These are phyloP conservation scores for Arrhopalites spinosus DNA, from an alignment of 2,888 invertebrate genomes.

Conservation along the genomic window DNA sequence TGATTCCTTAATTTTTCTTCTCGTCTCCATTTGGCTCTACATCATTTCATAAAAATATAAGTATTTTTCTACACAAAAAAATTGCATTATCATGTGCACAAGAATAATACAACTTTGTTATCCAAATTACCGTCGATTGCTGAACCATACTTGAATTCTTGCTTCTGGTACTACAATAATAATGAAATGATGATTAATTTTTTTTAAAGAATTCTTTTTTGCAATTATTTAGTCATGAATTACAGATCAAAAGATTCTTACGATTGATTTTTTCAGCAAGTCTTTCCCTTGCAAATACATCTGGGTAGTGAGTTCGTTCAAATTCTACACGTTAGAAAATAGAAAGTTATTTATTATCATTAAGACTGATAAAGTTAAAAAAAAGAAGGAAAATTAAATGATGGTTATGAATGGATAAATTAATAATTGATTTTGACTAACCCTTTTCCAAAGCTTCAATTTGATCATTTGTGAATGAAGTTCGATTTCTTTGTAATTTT, in stretches of 20 bases:
- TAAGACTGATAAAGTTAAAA: neutral
- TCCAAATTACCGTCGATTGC: neutral
- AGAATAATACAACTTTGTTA: too few species aligned
- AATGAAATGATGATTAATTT: neutral
- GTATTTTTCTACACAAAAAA: neutral
- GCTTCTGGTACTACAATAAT: constrained; percentile 98
- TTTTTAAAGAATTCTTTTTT: neutral
- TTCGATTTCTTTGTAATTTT: constrained; percentile 95
- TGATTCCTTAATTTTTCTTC: constrained; percentile 98
- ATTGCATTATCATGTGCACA: too few species aligned
- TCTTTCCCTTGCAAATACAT: constrained; percentile 94
- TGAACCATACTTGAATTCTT: constrained; percentile 92
- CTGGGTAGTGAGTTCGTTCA: constrained; percentile 95
- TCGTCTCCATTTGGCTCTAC: constrained; percentile 97
- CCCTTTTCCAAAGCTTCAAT: constrained; percentile 99
- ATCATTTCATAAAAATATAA: neutral
- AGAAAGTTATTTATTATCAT: neutral
- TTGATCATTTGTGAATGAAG: constrained; percentile 98
- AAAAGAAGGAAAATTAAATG: neutral
- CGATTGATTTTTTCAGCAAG: constrained; percentile 70
- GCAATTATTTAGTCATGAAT: neutral
- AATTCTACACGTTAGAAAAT: constrained; percentile 73
- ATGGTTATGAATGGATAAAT: neutral
- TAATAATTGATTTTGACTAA: constrained; percentile 60
- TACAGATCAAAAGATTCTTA: neutral